Evolutionary conservation across 1,140 invertebrate species (phyloP).

Genomic region (Drosophila auraria): DNA sequence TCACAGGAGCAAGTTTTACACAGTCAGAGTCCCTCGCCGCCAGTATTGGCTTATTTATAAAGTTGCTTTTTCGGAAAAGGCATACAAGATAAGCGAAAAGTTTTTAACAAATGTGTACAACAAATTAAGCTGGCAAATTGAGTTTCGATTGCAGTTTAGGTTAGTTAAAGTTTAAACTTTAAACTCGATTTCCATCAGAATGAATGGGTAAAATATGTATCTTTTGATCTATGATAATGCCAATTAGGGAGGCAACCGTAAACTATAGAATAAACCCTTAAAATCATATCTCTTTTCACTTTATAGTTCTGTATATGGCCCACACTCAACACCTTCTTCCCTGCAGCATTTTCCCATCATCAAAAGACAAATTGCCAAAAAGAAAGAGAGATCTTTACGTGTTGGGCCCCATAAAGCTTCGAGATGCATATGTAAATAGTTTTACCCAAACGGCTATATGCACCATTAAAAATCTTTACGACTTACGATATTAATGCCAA

Average conservation of each 20-base stretch:
- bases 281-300: background rate
- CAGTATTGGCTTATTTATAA: conserved; percentile 49
- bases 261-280: background rate
- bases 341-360: conserved; percentile 30
- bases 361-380: conserved; percentile 45
- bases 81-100: conserved; percentile 67
- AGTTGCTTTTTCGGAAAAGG: conserved; percentile 45
- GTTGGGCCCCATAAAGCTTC: conserved; percentile 35
- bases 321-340: conserved; percentile 27
- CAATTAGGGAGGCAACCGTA: conserved; percentile 5
- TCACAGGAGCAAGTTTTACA: conserved; percentile 64
- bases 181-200: too few relatives aligned
- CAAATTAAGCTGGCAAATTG: conserved; percentile 62
- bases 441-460: conserved; percentile 53
- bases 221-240: conserved; percentile 1
- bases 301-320: background rate
- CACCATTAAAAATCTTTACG: conserved; percentile 77
- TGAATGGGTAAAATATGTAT: conserved; percentile 13
- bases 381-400: background rate
- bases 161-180: background rate
- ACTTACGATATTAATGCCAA: conserved; percentile 71
- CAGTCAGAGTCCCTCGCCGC: conserved; percentile 31
- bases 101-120: conserved; percentile 61
- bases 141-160: conserved; percentile 44
- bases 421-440: conserved; percentile 72